Conservation (phyloP, 2,888 invertebrate genomes). For the Pemphredon lugubris region DNA sequence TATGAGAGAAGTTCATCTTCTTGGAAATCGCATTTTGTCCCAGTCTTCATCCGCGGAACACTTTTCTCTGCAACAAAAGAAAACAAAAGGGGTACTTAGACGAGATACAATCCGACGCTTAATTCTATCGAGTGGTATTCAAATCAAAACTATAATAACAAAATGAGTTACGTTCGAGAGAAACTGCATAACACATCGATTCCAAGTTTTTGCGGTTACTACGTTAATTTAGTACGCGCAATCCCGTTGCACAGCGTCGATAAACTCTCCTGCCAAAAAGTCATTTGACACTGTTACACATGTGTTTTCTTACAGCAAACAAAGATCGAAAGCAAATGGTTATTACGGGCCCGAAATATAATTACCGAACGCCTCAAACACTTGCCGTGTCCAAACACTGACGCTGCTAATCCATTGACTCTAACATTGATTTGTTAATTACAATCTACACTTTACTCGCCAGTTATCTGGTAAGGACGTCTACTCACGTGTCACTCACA, state of each 20-base stretch:
- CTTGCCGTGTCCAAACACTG: not conserved
- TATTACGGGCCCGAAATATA: not conserved
- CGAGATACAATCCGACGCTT: constrained; percentile 1
- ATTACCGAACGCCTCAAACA: not conserved
- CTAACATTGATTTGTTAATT: not conserved
- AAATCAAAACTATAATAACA: not conserved
- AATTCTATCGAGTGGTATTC: constrained; percentile 8
- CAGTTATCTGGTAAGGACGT: not conserved
- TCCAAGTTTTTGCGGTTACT: not conserved
- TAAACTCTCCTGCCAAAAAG: constrained; percentile 12
- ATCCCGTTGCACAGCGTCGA: constrained; percentile 8
- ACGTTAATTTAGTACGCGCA: constrained; percentile 6
- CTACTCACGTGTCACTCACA: constrained; percentile 8
- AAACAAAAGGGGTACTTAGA: constrained; percentile 53
- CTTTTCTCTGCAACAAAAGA: constrained; percentile 59
- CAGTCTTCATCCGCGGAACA: constrained; percentile 44
- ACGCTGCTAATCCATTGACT: constrained; percentile 1
- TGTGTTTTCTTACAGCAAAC: constrained; percentile 1
- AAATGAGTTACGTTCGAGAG: constrained; percentile 11
- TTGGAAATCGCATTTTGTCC: constrained; percentile 48
- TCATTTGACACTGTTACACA: constrained; percentile 8
- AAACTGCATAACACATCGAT: not conserved
- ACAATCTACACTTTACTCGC: not conserved
- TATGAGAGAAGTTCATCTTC: constrained; percentile 53
- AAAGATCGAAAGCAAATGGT: constrained; percentile 1